phyloP scores from a whole-genome alignment of 2,888 invertebrate species.

The Cephus rjabovi region DNA sequence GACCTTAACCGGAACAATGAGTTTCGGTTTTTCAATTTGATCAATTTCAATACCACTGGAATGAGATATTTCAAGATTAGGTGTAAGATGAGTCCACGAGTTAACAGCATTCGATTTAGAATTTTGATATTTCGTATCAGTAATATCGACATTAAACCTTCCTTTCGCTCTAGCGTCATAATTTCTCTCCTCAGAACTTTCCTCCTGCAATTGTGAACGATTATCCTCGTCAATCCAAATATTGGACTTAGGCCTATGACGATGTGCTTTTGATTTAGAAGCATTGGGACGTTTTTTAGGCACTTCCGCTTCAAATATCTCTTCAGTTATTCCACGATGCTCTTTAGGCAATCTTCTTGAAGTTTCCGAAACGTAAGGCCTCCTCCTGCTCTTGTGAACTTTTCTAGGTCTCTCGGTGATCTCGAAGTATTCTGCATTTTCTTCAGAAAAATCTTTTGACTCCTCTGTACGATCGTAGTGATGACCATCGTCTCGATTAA shows the following conservation, averaged over 20 bases:
- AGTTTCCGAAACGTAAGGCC: slow-evolving; percentile 43
- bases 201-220: slow-evolving; percentile 30
- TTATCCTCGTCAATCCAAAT: slow-evolving; percentile 46
- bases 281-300: slow-evolving; percentile 34
- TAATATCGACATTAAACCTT: slow-evolving; percentile 11
- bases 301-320: slow-evolving; percentile 26
- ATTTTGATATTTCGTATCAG: slow-evolving; percentile 28
- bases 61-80: slow-evolving; percentile 53
- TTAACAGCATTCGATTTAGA: slow-evolving; percentile 15
- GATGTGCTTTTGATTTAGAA: slow-evolving; percentile 39
- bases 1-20: slow-evolving; percentile 54
- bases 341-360: slow-evolving; percentile 55
- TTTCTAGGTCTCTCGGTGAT: slow-evolving; percentile 50
- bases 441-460: slow-evolving; percentile 48
- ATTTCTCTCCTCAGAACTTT: slow-evolving; percentile 36
- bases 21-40: slow-evolving; percentile 57
- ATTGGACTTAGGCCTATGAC: slow-evolving; percentile 39
- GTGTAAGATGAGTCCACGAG: slow-evolving; percentile 55
- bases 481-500: slow-evolving; percentile 36
- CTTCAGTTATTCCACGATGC: slow-evolving; percentile 44
- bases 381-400: slow-evolving; percentile 44
- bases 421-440: slow-evolving; percentile 53
- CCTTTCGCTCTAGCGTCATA: slow-evolving; percentile 21
- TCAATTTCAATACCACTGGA: slow-evolving; percentile 52
- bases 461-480: slow-evolving; percentile 47